Evolutionary conservation across 2,113 vertebrate species (phyloP).

Genomic region (Daphoenositta chrysoptera): DNA sequence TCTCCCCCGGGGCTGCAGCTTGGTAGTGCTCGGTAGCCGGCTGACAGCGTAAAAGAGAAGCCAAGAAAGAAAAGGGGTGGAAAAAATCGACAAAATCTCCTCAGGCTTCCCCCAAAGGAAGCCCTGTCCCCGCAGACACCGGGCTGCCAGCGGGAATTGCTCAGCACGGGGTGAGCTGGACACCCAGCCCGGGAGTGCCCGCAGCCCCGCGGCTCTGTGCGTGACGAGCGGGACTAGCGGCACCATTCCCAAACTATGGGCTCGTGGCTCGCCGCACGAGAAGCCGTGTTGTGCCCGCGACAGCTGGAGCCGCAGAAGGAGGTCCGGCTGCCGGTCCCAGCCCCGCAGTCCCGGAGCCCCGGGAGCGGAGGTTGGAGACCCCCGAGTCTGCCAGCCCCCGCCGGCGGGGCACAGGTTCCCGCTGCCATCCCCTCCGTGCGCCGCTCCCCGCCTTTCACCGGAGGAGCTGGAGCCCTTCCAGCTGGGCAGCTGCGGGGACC

Average conservation of each 20-base stretch:
- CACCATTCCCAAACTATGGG: fast-evolving
- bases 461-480: background rate
- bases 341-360: background rate
- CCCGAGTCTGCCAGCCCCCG: background rate
- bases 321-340: background rate
- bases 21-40: background rate
- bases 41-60: background rate
- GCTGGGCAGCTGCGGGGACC: background rate
- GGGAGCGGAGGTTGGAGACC: background rate
- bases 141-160: background rate
- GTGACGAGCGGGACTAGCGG: background rate
- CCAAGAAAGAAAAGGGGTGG: background rate
- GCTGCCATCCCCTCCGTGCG: background rate
- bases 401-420: background rate
- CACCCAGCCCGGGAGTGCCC: background rate
- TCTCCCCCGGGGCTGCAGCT: background rate
- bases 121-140: background rate
- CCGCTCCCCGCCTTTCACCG: background rate
- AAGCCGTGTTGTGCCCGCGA: background rate
- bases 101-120: background rate
- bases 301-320: background rate
- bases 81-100: fast-evolving
- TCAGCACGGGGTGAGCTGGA: background rate
- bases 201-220: background rate
- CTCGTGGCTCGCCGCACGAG: background rate